These are phyloP conservation scores for Cyprinodon variegatus DNA, from an alignment of 2,113 vertebrate species.

Conservation along the genomic window DNA sequence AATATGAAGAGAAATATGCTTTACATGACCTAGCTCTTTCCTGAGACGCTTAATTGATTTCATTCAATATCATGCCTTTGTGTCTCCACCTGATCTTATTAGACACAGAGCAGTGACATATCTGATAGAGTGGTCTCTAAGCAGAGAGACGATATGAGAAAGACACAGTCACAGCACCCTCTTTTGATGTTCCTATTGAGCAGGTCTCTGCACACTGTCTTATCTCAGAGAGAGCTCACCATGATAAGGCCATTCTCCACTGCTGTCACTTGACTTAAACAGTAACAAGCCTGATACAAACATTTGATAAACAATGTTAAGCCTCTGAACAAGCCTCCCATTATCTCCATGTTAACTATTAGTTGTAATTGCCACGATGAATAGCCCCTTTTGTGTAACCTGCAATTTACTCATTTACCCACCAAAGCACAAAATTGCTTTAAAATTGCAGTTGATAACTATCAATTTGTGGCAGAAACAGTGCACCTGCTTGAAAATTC, in stretches of 20 bases:
- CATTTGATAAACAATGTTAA: conserved; percentile 15
- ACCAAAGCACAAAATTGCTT: conserved; percentile 60
- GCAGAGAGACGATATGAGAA: conserved; percentile 24
- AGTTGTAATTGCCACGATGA: conserved; percentile 50
- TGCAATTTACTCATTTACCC: conserved; percentile 70
- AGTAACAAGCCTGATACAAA: conserved; percentile 27
- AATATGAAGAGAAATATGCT: not conserved
- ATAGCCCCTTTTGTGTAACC: conserved; percentile 40
- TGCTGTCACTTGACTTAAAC: conserved; percentile 12
- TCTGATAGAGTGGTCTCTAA: conserved; percentile 58
- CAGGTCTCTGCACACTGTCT: conserved; percentile 1
- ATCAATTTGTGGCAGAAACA: conserved; percentile 21
- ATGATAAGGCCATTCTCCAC: conserved; percentile 29
- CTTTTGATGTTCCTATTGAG: conserved; percentile 51
- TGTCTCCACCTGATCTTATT: conserved; percentile 71
- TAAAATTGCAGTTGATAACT: conserved; percentile 60
- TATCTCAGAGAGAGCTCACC: conserved; percentile 3
- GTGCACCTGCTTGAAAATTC: conserved; percentile 18
- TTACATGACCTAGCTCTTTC: not conserved
- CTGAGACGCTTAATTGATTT: conserved; percentile 66
- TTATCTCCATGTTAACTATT: conserved; percentile 41
- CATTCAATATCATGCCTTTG: conserved; percentile 62
- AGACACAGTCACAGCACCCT: conserved; percentile 31
- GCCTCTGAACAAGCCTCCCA: conserved; percentile 25
- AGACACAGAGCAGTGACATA: conserved; percentile 60